Conservation (phyloP, 2,888 invertebrate species). For the Pseudococcus viburni region DNA sequence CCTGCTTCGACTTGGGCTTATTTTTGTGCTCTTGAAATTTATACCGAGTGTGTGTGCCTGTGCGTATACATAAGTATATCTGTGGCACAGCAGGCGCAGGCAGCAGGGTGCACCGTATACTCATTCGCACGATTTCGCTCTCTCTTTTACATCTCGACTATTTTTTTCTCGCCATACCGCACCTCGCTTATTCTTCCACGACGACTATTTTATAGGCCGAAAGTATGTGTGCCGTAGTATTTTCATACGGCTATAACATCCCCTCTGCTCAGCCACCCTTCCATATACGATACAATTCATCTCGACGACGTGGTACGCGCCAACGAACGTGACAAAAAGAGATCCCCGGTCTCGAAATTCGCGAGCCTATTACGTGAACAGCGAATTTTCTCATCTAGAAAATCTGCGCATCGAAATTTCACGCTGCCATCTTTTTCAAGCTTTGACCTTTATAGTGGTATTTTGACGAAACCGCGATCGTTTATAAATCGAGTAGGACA, state of each 20-base stretch:
- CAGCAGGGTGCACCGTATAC: neutral
- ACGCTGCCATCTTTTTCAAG: neutral
- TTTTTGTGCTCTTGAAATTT: slow-evolving; percentile 38
- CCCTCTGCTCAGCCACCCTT: neutral
- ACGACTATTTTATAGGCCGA: slow-evolving; percentile 39
- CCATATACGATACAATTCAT: neutral
- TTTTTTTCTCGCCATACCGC: neutral
- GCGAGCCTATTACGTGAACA: slow-evolving; percentile 1
- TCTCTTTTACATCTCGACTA: slow-evolving; percentile 15
- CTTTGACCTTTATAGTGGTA: no score
- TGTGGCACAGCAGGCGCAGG: neutral
- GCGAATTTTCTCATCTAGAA: slow-evolving; percentile 2
- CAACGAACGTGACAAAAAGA: slow-evolving; percentile 7
- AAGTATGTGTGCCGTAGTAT: neutral
- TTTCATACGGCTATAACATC: neutral
- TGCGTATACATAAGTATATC: no score
- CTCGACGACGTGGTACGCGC: neutral
- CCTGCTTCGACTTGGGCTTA: neutral
- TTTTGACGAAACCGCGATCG: no score
- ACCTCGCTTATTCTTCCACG: neutral
- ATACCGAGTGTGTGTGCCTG: no score
- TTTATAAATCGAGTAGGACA: no score
- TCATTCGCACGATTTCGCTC: slow-evolving; percentile 40
- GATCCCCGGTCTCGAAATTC: neutral
- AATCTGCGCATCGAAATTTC: neutral